phyloP scores from a whole-genome alignment of 2,797 vertebrate genomes.

The Rhabdomys pumilio region DNA sequence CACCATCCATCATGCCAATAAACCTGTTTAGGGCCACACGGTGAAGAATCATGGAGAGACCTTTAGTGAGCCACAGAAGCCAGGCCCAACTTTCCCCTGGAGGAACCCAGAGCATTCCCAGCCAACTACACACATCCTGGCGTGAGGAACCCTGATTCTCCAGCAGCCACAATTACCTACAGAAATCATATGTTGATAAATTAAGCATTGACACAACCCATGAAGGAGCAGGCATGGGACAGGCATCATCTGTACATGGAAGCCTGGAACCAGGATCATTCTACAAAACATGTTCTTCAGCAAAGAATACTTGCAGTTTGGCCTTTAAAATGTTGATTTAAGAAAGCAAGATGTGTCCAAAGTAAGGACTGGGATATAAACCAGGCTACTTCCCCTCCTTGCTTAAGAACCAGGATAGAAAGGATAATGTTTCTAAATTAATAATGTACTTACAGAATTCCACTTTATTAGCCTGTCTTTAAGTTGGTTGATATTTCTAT shows the following conservation, averaged over 20 bases:
- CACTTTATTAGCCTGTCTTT: conserved; percentile 9
- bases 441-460: conserved; percentile 23
- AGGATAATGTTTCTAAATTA: conserved; percentile 60
- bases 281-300: conserved; percentile 36
- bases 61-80: too few relatives aligned
- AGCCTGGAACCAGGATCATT: conserved; percentile 8
- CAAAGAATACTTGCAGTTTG: conserved; percentile 65
- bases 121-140: too few relatives aligned
- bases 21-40: too few relatives aligned
- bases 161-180: too few relatives aligned
- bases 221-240: background rate
- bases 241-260: background rate
- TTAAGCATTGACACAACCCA: conserved; percentile 63
- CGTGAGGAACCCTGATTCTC: too few relatives aligned
- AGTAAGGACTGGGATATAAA: background rate
- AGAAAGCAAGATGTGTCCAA: conserved; percentile 41
- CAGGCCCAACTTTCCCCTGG: too few relatives aligned
- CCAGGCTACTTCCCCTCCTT: background rate
- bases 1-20: too few relatives aligned
- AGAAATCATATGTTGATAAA: conserved; percentile 34
- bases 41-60: too few relatives aligned
- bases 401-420: background rate
- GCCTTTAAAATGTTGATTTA: conserved; percentile 62
- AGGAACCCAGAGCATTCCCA: too few relatives aligned
- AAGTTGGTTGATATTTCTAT: conserved; percentile 22